Base-by-base conservation (phyloP, 2,113 vertebrate species). In the Dipodomys ordii region DNA sequence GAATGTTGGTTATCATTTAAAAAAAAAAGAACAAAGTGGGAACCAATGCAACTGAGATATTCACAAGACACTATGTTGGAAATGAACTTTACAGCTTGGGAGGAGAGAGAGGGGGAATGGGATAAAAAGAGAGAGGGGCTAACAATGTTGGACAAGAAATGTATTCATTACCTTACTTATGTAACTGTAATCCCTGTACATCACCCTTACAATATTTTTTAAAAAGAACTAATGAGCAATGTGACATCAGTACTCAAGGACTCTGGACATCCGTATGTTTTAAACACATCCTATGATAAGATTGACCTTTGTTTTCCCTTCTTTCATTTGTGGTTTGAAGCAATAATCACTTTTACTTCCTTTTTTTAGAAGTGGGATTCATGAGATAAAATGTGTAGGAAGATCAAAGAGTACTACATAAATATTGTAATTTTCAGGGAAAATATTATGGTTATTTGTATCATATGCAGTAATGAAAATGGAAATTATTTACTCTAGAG, bases 401-500 rank as follows among this genome's bases (percentile, higher is more conserved):
- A 27, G 69, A 95, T 96, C 79, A 93, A 93, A 93, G 62, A 90
- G 53, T 88, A 79, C 78, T 85, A 90, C 85, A 91, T 95, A 96
- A 92, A 82, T 46, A 73, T 32, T 93, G 7, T 65, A 92, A 97
- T 95, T 96, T 95, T 92, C 79, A 72, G 80, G 35, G 35, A 93
- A 95, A 94, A 96, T 95, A 94, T 87, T 96, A 91, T 96, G 87
- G 32, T 71, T 83, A 87, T 94, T 96, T 95, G n/a, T 90, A 90
- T 95, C 80, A 87, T 93, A 80, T 32, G 91, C 16, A 49, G 72
- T 93, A 97, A 93, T 96, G 85, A 80, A 96, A 96, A 96, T 94
- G 84, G 91, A 95, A 97, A 97, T 95, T 68, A 69, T 97, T 96
- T 95, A 95, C 84, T 95, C 96, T 80, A 53, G 93, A 69, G 93